Conservation (phyloP, 1,140 invertebrate species). For the Caenorhabditis latens region DNA sequence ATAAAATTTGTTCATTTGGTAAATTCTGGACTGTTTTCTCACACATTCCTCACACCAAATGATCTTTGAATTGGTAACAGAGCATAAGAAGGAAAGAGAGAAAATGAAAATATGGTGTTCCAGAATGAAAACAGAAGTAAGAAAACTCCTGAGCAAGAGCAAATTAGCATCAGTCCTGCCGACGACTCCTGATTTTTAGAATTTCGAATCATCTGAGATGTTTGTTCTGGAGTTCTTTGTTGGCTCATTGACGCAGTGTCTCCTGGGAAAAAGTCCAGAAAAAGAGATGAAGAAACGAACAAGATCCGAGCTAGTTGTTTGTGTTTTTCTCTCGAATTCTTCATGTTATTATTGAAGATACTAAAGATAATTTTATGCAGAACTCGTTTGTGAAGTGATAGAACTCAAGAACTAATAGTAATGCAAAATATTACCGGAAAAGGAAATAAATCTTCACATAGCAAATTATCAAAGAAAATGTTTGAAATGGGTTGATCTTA, state of each 20-base stretch:
- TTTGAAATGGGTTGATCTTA: too few species aligned
- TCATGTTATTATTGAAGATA: neutral
- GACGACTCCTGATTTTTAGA: neutral
- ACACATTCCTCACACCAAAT: neutral
- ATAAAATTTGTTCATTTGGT: neutral
- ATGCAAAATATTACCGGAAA: too few species aligned
- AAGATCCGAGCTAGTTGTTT: neutral
- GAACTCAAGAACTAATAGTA: too few species aligned
- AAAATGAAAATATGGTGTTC: constrained; percentile 1
- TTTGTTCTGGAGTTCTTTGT: neutral
- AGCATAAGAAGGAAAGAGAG: neutral
- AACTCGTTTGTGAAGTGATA: too few species aligned
- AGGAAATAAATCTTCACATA: too few species aligned
- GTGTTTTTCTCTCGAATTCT: neutral
- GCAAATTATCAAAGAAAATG: too few species aligned
- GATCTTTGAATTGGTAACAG: constrained; percentile 36
- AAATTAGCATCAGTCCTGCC: too few species aligned
- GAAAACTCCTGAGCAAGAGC: neutral
- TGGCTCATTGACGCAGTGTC: neutral
- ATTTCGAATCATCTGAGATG: neutral
- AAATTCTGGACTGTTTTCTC: neutral
- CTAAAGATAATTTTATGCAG: neutral
- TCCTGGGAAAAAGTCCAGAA: neutral
- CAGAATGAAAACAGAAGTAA: neutral
- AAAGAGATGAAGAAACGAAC: neutral